Evolutionary conservation across 2,113 vertebrate genomes (phyloP), one percentile per base, ranked within the genome.

Genomic region (Coregonus clupeaformis): DNA sequence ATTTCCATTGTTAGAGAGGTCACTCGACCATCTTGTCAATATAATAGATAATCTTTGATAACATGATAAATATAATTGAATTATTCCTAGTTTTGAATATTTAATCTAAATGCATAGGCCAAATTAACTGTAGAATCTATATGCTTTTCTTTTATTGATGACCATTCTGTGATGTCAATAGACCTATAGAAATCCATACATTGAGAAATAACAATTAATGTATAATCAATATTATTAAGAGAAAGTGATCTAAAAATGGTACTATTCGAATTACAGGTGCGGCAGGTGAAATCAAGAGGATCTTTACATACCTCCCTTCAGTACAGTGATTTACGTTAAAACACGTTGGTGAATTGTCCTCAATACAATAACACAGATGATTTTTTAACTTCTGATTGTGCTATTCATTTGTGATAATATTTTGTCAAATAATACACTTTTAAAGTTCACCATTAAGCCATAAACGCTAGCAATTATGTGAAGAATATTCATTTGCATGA

Each of bases 381-480:
- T 86, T 68, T 45, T 45, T 72, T 79, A 84, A 77, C 73, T 78
- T 83, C 81, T 80, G 85, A 88, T 92, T 93, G 92, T 93, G 93
- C 91, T 92, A 89, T 91, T 89, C 74, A 72, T 87, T 87, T 83
- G 85, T 85, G 81, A 27, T 2, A 11, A 45, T 85, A 75, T 62
- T 82, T 87, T 77, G 69, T 85, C 77, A 83, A 66, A 84, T 72
- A 81, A 87, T 57, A 66, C 74, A 64, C 63, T 65, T 76, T 85
- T 69, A 80, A 88, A 80, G 73, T 80, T 74, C 77, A 84, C 81
- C 80, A 82, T 79, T 55, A 82, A 84, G 79, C 75, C 60, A 42
- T 83, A 83, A 78, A 86, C 74, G 79, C 80, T 62, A 64, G 57
- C 77, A 64, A 87, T 84, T 27, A 1, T 27, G 27, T 27, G 27